Percentiles rank a stretch among this genome's conserved stretches.
Evolutionary conservation across 2,888 invertebrate genomes (phyloP).

Genomic region (Bhutanitis thaidina): DNA sequence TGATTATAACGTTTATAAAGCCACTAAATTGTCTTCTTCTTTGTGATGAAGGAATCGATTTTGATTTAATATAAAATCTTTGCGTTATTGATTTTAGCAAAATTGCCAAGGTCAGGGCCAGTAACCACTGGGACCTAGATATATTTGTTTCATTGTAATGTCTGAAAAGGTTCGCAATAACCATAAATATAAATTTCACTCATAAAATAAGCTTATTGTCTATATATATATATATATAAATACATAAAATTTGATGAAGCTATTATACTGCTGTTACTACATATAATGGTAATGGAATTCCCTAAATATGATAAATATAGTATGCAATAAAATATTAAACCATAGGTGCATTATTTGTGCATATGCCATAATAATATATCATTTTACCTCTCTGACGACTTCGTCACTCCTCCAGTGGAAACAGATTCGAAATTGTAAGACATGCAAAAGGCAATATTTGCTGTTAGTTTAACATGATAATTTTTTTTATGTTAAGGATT

Average conservation of each 20-base stretch:
- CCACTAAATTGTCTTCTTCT: no score
- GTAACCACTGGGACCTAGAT: no score
- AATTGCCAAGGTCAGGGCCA: no score
- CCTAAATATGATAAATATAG: neutral
- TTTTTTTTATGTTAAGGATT: neutral
- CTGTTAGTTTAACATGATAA: constrained; percentile 62
- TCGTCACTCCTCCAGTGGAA: constrained; percentile 82
- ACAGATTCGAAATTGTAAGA: constrained; percentile 85
- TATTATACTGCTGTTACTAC: neutral
- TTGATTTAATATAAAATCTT: no score
- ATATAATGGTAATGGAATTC: neutral
- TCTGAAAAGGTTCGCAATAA: no score
- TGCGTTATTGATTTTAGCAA: no score
- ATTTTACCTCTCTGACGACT: constrained; percentile 80
- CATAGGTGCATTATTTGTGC: constrained; percentile 10
- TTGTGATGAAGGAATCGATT: no score
- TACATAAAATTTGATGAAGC: neutral
- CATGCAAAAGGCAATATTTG: constrained; percentile 82
- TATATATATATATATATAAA: no score
- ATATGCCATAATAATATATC: constrained; percentile 23
- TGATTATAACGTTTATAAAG: no score
- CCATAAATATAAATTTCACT: no score
- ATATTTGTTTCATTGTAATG: no score
- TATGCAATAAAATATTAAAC: neutral
- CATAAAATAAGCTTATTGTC: no score